These are phyloP conservation scores for Somateria mollissima DNA, from an alignment of 2,797 vertebrate genomes.

Conservation along the genomic window DNA sequence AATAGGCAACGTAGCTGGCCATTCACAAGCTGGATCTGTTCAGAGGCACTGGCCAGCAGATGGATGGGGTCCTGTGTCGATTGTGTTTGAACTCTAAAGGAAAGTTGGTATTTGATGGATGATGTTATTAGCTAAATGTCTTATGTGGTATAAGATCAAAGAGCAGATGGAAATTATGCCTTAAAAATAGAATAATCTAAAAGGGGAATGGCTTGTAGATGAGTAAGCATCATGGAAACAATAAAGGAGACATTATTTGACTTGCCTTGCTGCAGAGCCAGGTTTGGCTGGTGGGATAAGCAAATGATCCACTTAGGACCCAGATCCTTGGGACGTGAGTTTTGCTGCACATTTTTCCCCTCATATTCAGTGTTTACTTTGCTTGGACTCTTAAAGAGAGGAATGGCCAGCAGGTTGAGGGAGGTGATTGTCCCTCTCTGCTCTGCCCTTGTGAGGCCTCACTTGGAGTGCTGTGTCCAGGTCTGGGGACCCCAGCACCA, in stretches of 20 bases:
- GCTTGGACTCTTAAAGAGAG: neutral
- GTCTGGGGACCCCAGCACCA: too few species aligned
- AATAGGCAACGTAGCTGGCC: slow-evolving; percentile 37
- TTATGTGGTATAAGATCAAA: slow-evolving; percentile 79
- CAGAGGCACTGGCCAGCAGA: slow-evolving; percentile 56
- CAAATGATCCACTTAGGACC: neutral
- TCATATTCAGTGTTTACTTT: slow-evolving; percentile 8
- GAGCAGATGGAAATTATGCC: slow-evolving; percentile 76
- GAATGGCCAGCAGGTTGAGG: too few species aligned
- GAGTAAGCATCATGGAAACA: slow-evolving; percentile 73
- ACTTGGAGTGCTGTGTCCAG: too few species aligned
- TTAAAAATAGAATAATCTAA: slow-evolving; percentile 79
- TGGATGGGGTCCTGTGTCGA: slow-evolving; percentile 47
- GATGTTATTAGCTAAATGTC: slow-evolving; percentile 73
- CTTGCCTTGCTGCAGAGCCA: slow-evolving; percentile 53
- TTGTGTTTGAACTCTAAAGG: slow-evolving; percentile 61
- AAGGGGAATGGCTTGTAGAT: slow-evolving; percentile 73
- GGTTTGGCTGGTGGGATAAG: slow-evolving; percentile 52
- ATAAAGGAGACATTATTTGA: slow-evolving; percentile 75
- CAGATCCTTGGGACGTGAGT: neutral
- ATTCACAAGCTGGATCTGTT: slow-evolving; percentile 62
- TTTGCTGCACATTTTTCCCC: neutral
- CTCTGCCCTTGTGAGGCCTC: too few species aligned
- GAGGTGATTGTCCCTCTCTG: too few species aligned
- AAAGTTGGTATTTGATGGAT: slow-evolving; percentile 71